phyloP scores from a whole-genome alignment of 1,140 invertebrate species.

The Diabrotica virgifera region DNA sequence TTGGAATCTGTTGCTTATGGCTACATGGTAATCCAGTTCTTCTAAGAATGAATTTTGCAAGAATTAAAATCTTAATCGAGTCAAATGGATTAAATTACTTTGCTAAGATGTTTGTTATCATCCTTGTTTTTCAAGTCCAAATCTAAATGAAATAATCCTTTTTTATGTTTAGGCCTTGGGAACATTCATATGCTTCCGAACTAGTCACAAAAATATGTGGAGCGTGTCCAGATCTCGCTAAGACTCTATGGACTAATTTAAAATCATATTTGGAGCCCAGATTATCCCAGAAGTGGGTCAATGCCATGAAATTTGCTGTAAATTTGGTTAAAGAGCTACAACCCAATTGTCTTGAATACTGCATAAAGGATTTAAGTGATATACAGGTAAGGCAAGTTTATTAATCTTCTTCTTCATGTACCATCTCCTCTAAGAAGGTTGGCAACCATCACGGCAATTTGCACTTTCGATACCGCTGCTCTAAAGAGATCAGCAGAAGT shows the following conservation, averaged over 20 bases:
- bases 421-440: too few species aligned
- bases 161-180: constrained; percentile 53
- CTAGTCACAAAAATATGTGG: constrained; percentile 63
- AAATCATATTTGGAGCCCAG: constrained; percentile 60
- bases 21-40: too few species aligned
- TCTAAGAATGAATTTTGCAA: too few species aligned
- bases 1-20: too few species aligned
- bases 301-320: constrained; percentile 53
- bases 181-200: constrained; percentile 60
- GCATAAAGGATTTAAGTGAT: constrained; percentile 38
- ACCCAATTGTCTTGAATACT: constrained; percentile 47
- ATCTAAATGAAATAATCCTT: neutral
- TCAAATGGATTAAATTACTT: too few species aligned
- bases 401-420: too few species aligned
- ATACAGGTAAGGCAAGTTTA: constrained; percentile 31
- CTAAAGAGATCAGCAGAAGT: too few species aligned
- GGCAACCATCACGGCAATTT: too few species aligned
- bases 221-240: constrained; percentile 70
- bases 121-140: too few species aligned
- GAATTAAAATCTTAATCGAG: too few species aligned
- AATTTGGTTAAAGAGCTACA: constrained; percentile 51
- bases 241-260: constrained; percentile 57
- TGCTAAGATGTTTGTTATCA: too few species aligned
- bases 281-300: constrained; percentile 58
- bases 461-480: too few species aligned